Conservation (phyloP, 2,888 invertebrate species). For the Trimorus sp. region DNA sequence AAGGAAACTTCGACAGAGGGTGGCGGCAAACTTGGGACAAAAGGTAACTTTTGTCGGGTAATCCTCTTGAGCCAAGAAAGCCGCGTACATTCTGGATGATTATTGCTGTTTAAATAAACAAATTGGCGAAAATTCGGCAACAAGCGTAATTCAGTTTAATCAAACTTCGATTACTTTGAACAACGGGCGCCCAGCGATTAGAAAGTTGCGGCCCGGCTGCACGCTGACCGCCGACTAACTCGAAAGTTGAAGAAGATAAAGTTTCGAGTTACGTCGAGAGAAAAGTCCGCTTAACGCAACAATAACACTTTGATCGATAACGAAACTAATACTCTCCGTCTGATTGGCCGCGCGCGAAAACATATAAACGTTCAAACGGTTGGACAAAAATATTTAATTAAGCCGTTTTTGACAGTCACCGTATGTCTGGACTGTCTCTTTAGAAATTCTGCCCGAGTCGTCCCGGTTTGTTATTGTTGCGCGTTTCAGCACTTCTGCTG, state of each 20-base stretch:
- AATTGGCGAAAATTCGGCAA: slow-evolving; percentile 9
- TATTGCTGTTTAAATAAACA: slow-evolving; percentile 25
- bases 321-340: slow-evolving; percentile 29
- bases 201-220: slow-evolving; percentile 20
- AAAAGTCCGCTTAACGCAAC: slow-evolving; percentile 33
- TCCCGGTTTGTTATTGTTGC: slow-evolving; percentile 4
- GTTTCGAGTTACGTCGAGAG: slow-evolving; percentile 27
- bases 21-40: slow-evolving; percentile 38
- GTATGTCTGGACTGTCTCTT: slow-evolving; percentile 10
- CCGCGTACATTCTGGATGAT: slow-evolving; percentile 5
- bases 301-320: slow-evolving; percentile 37
- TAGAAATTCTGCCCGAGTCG: background rate
- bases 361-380: slow-evolving; percentile 19
- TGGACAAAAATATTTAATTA: slow-evolving; percentile 53
- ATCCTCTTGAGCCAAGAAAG: background rate
- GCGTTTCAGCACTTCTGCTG: background rate
- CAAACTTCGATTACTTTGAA: slow-evolving; percentile 36
- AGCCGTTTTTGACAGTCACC: slow-evolving; percentile 37
- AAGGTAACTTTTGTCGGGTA: slow-evolving; percentile 29
- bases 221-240: slow-evolving; percentile 23
- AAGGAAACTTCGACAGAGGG: slow-evolving; percentile 9
- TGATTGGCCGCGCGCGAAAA: slow-evolving; percentile 17
- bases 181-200: slow-evolving; percentile 15
- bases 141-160: slow-evolving; percentile 8
- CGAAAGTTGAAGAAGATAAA: slow-evolving; percentile 37